These are phyloP conservation scores for Hecatera dysodea DNA, from an alignment of 2,888 invertebrate genomes.

Conservation along the genomic window DNA sequence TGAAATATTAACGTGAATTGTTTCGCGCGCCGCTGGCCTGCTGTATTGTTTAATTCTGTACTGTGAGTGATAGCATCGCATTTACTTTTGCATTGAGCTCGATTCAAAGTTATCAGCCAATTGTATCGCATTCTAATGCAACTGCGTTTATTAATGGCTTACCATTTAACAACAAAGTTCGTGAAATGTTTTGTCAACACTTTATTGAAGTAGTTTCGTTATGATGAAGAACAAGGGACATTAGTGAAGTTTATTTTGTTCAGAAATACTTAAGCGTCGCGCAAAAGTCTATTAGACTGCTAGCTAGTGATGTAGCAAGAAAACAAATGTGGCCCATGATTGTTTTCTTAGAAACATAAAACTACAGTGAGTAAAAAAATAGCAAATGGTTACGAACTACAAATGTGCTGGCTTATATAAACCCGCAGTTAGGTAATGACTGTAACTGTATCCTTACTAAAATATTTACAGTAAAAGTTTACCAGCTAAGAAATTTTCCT, in stretches of 20 bases:
- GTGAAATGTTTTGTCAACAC: conserved; percentile 37
- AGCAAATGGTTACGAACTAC: conserved; percentile 56
- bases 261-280: conserved; percentile 10
- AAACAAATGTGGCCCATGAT: background rate
- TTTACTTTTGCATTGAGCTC: conserved; percentile 60
- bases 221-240: conserved; percentile 2
- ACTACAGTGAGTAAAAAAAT: conserved; percentile 41
- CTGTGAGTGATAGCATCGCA: conserved; percentile 62
- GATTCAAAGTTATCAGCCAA: conserved; percentile 61
- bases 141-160: conserved; percentile 56
- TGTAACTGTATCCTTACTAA: conserved; percentile 65
- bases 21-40: conserved; percentile 67
- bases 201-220: conserved; percentile 41
- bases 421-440: conserved; percentile 62
- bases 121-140: conserved; percentile 61
- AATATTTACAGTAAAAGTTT: conserved; percentile 70
- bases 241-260: conserved; percentile 10
- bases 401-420: conserved; percentile 58
- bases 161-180: conserved; percentile 43
- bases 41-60: conserved; percentile 64
- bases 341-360: conserved; percentile 31
- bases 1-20: conserved; percentile 78
- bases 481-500: conserved; percentile 68
- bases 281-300: conserved; percentile 13
- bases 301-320: conserved; percentile 19